A percentile compares a stretch with the other conserved stretches of the same genome.
These are phyloP conservation scores for Zingel zingel DNA, from an alignment of 2,113 vertebrate species.

Conservation along the genomic window DNA sequence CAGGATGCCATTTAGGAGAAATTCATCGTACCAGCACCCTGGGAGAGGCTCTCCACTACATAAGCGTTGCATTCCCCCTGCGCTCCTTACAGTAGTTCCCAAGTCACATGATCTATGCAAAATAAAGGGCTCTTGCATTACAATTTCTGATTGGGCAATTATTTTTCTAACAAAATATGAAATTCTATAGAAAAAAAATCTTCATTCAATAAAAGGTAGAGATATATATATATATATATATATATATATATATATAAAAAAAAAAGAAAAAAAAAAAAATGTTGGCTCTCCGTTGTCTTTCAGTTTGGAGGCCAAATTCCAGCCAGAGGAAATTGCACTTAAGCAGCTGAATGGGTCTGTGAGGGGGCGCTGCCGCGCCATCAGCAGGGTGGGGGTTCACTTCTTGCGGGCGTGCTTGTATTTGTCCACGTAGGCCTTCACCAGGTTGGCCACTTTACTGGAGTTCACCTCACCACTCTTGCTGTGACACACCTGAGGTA, in stretches of 20 bases:
- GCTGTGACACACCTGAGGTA: constrained; percentile 93
- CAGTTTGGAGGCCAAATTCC: constrained; percentile 83
- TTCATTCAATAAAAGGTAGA: constrained; percentile 81
- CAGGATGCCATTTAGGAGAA: constrained; percentile 81
- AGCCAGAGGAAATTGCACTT: constrained; percentile 94
- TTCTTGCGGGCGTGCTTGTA: constrained; percentile 96
- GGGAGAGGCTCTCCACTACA: constrained; percentile 69
- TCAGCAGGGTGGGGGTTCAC: constrained; percentile 76
- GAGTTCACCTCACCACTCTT: constrained; percentile 98
- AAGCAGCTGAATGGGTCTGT: constrained; percentile 79
- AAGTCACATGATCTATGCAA: constrained; percentile 77
- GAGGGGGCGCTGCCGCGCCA: constrained; percentile 40
- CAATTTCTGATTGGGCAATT: constrained; percentile 83
- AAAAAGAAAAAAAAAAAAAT: constrained; percentile 80
- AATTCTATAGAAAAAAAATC: constrained; percentile 88
- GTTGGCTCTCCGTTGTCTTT: constrained; percentile 81
- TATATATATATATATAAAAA: constrained; percentile 88
- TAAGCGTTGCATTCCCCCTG: constrained; percentile 42
- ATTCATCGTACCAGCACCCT: constrained; percentile 78
- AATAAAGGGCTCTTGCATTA: constrained; percentile 85
- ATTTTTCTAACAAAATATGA: constrained; percentile 84
- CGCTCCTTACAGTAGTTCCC: constrained; percentile 74
- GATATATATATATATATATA: constrained; percentile 89
- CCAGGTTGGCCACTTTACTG: constrained; percentile 96
- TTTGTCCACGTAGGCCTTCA: constrained; percentile 98